Percentiles rank a stretch among this genome's conserved stretches.
phyloP scores from a whole-genome alignment of 1,140 invertebrate genomes.

The Lycorma delicatula region DNA sequence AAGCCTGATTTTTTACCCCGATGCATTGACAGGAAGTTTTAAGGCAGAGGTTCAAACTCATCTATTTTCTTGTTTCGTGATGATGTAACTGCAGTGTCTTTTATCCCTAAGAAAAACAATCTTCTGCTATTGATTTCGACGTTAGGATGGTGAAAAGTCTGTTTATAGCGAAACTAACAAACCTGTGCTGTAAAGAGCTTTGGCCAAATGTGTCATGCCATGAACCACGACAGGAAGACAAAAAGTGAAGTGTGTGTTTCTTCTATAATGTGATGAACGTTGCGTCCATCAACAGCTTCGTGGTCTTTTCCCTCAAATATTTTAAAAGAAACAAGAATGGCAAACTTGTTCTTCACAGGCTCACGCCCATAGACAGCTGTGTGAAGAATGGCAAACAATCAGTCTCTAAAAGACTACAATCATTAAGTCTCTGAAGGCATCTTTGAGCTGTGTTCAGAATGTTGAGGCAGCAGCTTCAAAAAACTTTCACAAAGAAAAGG shows the following conservation, averaged over 20 bases:
- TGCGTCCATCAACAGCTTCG: background rate
- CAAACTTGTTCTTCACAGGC: too few species aligned
- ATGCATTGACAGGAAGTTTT: slow-evolving; percentile 14
- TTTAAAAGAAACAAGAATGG: background rate
- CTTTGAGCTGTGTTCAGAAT: too few species aligned
- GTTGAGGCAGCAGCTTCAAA: too few species aligned
- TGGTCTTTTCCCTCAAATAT: background rate
- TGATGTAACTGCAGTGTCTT: slow-evolving; percentile 18
- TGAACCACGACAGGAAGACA: slow-evolving; percentile 2
- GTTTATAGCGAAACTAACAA: slow-evolving; percentile 20
- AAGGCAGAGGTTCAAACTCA: too few species aligned
- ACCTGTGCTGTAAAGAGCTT: slow-evolving; percentile 34
- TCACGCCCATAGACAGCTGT: too few species aligned
- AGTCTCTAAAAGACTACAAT: too few species aligned
- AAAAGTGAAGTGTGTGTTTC: background rate
- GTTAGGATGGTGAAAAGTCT: slow-evolving; percentile 5
- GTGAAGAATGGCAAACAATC: too few species aligned
- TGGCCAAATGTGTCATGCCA: slow-evolving; percentile 27
- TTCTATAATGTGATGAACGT: slow-evolving; percentile 8
- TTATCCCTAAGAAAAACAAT: too few species aligned
- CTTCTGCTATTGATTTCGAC: slow-evolving; percentile 17
- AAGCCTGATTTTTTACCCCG: slow-evolving; percentile 17
- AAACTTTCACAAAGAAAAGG: too few species aligned
- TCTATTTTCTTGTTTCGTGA: slow-evolving; percentile 15
- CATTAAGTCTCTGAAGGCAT: too few species aligned